Evolutionary conservation across 1,140 invertebrate species (phyloP), one percentile per base, ranked within the genome.

Genomic region (Nymphalis io): DNA sequence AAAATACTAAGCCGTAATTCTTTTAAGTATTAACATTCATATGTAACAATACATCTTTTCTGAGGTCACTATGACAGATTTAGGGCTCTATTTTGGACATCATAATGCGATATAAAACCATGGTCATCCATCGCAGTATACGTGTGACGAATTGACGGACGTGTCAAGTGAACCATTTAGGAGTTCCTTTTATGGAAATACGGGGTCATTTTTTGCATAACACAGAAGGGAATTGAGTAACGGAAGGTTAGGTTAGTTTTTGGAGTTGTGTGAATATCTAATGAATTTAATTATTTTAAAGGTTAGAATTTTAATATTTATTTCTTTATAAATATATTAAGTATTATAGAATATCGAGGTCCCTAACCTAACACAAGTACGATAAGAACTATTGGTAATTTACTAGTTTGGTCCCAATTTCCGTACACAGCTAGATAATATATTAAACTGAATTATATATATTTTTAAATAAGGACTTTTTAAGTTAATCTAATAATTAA

Each of bases 61-160:
- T 57, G 39, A 70, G 68, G 68, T 59, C 59, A 71, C 66, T 55
- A 46, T 51, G 46, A 60, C 48, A 68, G 60, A 66, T 55, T 66
- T 27, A 65, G 68, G 58, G 27, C 60, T 66, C 68, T 61, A 53
- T 64, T 72, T 72, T 68, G 38, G 70, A 63, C 65, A 61, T 44
- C 70, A 74, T 71, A 68, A 73, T 70, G 61, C 51, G 53, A 44
- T 53, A 71, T 71, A 57, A 74, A 70, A 33, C 39, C 64, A 74
- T 27, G 68, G 72, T 21, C 62, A 60, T 65, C 42, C 21, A 65
- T 72, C 27, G 44, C 51, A 67, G 16, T 21, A 40, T 51, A 42
- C 51, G 51, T 64, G 51, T 57, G 51, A 58, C 57, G 64, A 42
- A 65, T 58, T 57, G 53, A 62, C 60, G 60, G 60, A 69, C 60